A percentile compares a stretch with the other conserved stretches of the same genome.
Conservation (phyloP, 2,797 vertebrate genomes). For the Nothura maculosa region DNA sequence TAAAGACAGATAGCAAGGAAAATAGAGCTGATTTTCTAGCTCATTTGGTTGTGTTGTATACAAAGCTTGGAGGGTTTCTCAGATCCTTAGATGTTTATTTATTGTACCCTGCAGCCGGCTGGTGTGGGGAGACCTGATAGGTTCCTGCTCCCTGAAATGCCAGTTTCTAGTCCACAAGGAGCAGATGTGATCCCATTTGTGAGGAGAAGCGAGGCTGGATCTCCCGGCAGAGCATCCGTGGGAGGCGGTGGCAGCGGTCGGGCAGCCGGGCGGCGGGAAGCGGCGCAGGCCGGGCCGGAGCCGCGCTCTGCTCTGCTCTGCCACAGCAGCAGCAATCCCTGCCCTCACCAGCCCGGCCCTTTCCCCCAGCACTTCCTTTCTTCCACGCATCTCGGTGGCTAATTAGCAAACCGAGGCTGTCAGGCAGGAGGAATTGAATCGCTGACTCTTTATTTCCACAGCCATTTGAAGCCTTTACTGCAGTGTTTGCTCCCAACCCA, state of each 20-base stretch:
- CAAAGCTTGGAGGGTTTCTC: neutral
- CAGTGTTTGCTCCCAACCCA: neutral
- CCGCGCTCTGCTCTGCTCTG: neutral
- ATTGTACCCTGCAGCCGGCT: neutral
- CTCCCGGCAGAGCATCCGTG: fast-evolving
- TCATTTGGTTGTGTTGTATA: neutral
- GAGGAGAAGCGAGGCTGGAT: neutral
- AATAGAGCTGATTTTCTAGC: neutral
- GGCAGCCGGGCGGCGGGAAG: neutral
- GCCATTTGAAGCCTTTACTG: neutral
- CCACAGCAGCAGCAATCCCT: neutral
- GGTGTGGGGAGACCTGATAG: neutral
- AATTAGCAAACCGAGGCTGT: neutral
- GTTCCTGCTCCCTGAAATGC: neutral
- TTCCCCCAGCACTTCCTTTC: neutral
- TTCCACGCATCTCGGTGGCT: neutral
- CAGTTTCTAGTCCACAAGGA: neutral
- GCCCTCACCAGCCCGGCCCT: fast-evolving
- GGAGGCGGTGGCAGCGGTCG: neutral
- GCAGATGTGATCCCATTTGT: neutral
- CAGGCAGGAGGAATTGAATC: neutral
- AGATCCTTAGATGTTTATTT: neutral
- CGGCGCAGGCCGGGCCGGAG: neutral
- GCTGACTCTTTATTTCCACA: neutral
- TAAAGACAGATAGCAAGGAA: neutral